These are phyloP conservation scores for Aplysia californica DNA, from an alignment of 1,140 invertebrate species.

Conservation along the genomic window DNA sequence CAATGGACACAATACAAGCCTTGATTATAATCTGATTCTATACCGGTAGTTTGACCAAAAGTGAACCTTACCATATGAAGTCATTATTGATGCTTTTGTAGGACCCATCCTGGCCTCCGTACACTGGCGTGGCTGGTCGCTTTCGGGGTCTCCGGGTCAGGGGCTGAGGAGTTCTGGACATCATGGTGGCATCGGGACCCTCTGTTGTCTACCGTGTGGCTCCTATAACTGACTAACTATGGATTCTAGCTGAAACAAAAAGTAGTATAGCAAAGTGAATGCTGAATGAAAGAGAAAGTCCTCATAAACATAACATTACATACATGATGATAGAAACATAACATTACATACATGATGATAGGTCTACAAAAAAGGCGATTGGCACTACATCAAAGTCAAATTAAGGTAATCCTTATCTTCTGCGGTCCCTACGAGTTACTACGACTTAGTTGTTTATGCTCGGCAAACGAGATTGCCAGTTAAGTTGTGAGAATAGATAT, in stretches of 20 bases:
- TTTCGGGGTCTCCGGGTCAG: neutral
- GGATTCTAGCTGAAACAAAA: neutral
- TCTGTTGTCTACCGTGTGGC: neutral
- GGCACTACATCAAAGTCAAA: neutral
- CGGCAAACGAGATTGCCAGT: neutral
- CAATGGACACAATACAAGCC: too few species aligned
- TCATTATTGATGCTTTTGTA: slow-evolving; percentile 28
- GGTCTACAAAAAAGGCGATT: neutral
- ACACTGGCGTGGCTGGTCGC: slow-evolving; percentile 10
- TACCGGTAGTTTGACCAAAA: too few species aligned
- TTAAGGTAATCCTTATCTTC: too few species aligned
- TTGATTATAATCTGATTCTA: too few species aligned
- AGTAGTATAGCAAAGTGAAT: neutral
- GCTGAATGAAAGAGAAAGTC: neutral
- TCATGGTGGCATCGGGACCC: neutral
- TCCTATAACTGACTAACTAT: neutral
- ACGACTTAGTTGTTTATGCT: too few species aligned
- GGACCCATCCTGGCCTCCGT: slow-evolving; percentile 14
- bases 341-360: neutral
- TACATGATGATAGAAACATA: neutral
- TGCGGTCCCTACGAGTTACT: too few species aligned
- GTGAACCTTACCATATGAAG: slow-evolving; percentile 30
- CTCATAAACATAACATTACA: neutral
- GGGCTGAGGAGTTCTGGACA: slow-evolving; percentile 19
- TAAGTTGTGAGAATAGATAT: neutral